Base-by-base conservation (phyloP, 2,797 vertebrate genomes). In the Cephalopachus bancanus region DNA sequence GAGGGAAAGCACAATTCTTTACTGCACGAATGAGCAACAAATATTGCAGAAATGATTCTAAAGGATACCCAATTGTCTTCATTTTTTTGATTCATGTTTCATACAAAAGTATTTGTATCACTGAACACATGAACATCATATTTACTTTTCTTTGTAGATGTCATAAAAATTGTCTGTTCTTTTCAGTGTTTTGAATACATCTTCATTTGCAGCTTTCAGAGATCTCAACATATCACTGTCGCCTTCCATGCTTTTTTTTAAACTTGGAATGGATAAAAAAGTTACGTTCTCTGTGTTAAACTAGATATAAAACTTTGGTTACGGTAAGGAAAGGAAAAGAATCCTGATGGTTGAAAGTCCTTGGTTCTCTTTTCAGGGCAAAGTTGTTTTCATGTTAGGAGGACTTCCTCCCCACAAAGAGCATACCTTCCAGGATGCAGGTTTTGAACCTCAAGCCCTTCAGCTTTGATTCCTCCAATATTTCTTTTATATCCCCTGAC, bases 141-240 rank as follows among this genome's bases (percentile, higher is more conserved):
- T 99, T 99, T 98, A 99, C 99, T 99, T 99, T 97, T 99, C 99
- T 75, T 99, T 99, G 97, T 99, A 99, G 97, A 99, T 99, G 95
- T 99, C 99, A 4, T 99, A 57, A 57, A n/a, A 3, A n/a, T 20
- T n/a, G 19, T 78, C 6, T n/a, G 22, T 30, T n/a, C n/a, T 57
- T 7, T 0, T 33, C 53, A 57, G 10, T 10, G n/a, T 22, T 78
- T 55, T 19, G 53, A 78, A 3, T 10, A 20, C 11, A n/a, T 28
- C 53, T 44, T 44, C 44, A 7, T 44, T 30, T 12, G 10, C 10
- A n/a, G 30, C 76, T 57, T 79, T 55, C 6, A 3, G n/a, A 69
- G 65, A 69, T 33, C 30, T 69, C 65, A 8, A 0, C 17, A n/a
- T 7, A 69, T 0, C n/a, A 8, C 44, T 44, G 44, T 44, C 44